phyloP scores from a whole-genome alignment of 2,113 vertebrate species.

The Dermatemys mawii region DNA sequence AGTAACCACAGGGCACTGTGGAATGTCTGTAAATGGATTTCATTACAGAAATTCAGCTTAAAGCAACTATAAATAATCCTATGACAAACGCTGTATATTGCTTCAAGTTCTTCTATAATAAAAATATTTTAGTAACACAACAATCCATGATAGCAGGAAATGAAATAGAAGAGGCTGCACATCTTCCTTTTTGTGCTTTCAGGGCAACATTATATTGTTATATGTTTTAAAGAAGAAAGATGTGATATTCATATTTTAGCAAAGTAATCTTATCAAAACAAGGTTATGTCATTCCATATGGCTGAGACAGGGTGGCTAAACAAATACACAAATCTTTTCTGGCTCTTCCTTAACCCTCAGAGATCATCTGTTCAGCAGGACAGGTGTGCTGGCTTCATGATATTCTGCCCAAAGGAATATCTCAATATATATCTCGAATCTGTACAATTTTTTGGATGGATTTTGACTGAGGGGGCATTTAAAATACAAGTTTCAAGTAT shows the following conservation, averaged over 20 bases:
- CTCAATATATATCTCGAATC: conserved; percentile 1
- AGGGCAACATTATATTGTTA: conserved; percentile 70
- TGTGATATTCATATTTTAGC: conserved; percentile 75
- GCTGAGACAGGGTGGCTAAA: conserved; percentile 60
- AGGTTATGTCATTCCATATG: conserved; percentile 66
- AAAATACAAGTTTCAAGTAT: not conserved
- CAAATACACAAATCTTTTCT: conserved; percentile 53
- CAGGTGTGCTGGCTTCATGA: conserved; percentile 41
- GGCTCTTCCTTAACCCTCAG: conserved; percentile 31
- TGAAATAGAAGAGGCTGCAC: conserved; percentile 73
- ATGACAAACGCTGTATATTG: conserved; percentile 84
- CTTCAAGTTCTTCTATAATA: conserved; percentile 84
- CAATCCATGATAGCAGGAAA: conserved; percentile 82
- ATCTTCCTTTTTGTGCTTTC: conserved; percentile 73
- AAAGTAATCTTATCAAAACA: conserved; percentile 74
- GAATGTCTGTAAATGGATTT: conserved; percentile 88
- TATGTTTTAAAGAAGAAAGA: conserved; percentile 67
- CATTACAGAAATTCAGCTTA: conserved; percentile 88
- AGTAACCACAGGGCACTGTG: conserved; percentile 79
- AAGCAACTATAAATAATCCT: conserved; percentile 84
- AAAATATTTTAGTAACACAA: conserved; percentile 86
- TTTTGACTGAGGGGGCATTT: conserved; percentile 8
- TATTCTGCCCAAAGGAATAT: conserved; percentile 60
- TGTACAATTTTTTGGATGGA: conserved; percentile 46
- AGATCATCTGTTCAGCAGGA: conserved; percentile 39